phyloP scores from a whole-genome alignment of 2,888 invertebrate genomes.

The Atrina japonica region DNA sequence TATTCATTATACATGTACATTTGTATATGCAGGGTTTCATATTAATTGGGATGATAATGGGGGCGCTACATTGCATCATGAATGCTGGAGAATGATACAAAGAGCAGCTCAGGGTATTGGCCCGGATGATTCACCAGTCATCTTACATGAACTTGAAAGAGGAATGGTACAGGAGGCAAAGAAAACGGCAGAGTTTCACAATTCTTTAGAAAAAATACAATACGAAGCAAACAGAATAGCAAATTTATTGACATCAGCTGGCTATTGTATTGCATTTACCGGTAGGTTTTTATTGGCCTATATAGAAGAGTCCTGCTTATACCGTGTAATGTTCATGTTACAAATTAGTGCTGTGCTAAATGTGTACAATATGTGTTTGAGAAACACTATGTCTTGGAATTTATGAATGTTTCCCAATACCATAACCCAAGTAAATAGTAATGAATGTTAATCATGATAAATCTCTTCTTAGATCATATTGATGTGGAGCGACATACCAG shows the following conservation, averaged over 20 bases:
- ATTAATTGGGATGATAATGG: constrained; percentile 11
- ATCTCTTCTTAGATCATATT: too few species aligned
- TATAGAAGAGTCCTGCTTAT: too few species aligned
- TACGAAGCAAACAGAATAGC: constrained; percentile 63
- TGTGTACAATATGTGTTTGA: too few species aligned
- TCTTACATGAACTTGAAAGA: constrained; percentile 13
- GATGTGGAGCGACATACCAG: too few species aligned
- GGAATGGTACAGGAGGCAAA: constrained; percentile 40
- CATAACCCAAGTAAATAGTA: too few species aligned
- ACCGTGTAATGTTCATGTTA: too few species aligned
- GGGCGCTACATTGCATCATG: constrained; percentile 11
- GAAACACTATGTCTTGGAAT: too few species aligned
- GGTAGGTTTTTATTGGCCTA: too few species aligned
- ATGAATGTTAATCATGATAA: too few species aligned
- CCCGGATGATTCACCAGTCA: neutral
- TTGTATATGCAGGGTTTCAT: constrained; percentile 8
- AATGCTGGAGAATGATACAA: constrained; percentile 5
- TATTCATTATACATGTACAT: too few species aligned
- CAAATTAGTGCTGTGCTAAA: too few species aligned
- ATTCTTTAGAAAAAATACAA: constrained; percentile 53
- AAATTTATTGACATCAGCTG: constrained; percentile 57
- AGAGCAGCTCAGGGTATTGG: neutral
- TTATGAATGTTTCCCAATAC: too few species aligned
- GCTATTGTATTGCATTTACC: constrained; percentile 70
- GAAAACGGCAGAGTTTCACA: constrained; percentile 72